Percentiles rank a stretch among this genome's conserved stretches.
Evolutionary conservation across 2,888 invertebrate species (phyloP).

Genomic region (Drosophila siamana): DNA sequence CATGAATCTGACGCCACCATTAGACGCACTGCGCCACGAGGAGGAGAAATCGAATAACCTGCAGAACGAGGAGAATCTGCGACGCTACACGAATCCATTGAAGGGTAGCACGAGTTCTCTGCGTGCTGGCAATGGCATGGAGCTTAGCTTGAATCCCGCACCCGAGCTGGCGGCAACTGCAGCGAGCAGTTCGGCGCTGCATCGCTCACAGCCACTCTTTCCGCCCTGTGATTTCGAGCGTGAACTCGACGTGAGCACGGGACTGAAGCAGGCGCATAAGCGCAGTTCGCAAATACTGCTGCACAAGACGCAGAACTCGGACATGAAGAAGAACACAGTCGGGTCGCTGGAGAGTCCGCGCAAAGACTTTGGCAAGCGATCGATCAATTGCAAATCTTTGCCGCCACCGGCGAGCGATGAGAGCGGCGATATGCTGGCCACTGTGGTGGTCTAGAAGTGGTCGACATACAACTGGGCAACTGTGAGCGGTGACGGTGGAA

Average conservation of each 20-base stretch:
- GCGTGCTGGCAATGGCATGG: conserved; percentile 87
- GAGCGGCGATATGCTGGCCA: conserved; percentile 86
- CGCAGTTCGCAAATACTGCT: conserved; percentile 89
- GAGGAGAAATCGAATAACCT: conserved; percentile 96
- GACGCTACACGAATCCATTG: conserved; percentile 92
- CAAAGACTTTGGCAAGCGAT: conserved; percentile 92
- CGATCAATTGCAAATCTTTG: conserved; percentile 87
- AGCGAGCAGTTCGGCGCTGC: conserved; percentile 81
- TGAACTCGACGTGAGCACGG: conserved; percentile 85
- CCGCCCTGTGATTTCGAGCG: conserved; percentile 84
- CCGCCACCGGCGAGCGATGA: conserved; percentile 81
- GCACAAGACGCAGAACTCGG: conserved; percentile 94
- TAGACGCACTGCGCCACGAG: conserved; percentile 89
- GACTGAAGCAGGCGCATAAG: conserved; percentile 84
- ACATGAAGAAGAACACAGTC: conserved; percentile 93
- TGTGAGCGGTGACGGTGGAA: not conserved
- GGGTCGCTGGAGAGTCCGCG: conserved; percentile 87
- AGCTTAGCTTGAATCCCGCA: conserved; percentile 84
- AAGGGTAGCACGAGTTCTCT: conserved; percentile 87
- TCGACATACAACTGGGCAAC: not conserved
- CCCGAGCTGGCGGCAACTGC: conserved; percentile 86
- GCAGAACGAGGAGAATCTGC: conserved; percentile 95
- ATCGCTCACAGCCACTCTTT: conserved; percentile 85
- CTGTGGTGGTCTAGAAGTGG: conserved; percentile 86
- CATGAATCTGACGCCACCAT: conserved; percentile 86